Percentiles rank a stretch among this genome's conserved stretches.
These are phyloP conservation scores for Platynereis dumerilii DNA, from an alignment of 2,888 invertebrate genomes.

Conservation along the genomic window DNA sequence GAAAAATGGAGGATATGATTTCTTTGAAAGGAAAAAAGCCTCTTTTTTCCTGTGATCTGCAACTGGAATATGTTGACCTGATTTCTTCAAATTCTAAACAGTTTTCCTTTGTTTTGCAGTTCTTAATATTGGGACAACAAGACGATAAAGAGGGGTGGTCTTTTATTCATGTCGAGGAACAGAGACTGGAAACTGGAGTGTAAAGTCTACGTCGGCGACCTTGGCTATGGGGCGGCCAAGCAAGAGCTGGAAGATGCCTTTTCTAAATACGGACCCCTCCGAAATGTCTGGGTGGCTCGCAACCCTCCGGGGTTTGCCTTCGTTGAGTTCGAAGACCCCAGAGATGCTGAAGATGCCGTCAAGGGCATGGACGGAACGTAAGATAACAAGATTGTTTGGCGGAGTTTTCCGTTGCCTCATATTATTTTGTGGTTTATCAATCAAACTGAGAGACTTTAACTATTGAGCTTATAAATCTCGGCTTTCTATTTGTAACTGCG, in stretches of 20 bases:
- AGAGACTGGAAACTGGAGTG: conserved; percentile 78
- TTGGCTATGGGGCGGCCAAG: conserved; percentile 88
- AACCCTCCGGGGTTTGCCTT: conserved; percentile 79
- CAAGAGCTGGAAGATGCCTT: conserved; percentile 86
- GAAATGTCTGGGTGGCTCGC: conserved; percentile 92
- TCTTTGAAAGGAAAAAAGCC: too few species aligned
- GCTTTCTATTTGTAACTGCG: too few species aligned
- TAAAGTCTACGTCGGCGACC: conserved; percentile 91
- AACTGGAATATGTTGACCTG: too few species aligned
- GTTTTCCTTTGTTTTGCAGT: too few species aligned
- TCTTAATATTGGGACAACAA: too few species aligned
- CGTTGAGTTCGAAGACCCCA: conserved; percentile 62
- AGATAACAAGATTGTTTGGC: too few species aligned
- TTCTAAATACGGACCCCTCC: conserved; percentile 84
- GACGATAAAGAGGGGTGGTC: too few species aligned
- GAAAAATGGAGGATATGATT: too few species aligned
- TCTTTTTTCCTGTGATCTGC: too few species aligned
- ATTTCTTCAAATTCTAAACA: too few species aligned
- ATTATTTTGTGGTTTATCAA: neutral
- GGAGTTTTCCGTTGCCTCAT: neutral
- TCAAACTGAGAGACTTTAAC: neutral
- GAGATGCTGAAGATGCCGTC: conserved; percentile 64
- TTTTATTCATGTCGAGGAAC: neutral
- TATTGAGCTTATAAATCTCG: too few species aligned
- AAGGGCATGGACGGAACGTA: conserved; percentile 63